These are phyloP conservation scores for Protobothrops mucrosquamatus DNA, from an alignment of 2,113 vertebrate genomes.

Conservation along the genomic window DNA sequence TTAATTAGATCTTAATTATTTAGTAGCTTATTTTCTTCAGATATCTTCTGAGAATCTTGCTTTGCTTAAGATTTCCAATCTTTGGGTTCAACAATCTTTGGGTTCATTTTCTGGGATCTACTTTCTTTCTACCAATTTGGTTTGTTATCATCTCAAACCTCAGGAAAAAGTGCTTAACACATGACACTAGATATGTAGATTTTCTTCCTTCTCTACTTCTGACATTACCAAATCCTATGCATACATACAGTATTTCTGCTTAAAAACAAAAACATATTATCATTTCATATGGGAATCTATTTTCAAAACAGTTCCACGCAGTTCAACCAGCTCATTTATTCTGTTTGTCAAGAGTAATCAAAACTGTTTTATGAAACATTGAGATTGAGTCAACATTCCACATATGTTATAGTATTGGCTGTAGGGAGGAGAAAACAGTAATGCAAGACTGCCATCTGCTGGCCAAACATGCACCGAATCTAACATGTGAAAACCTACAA, in stretches of 20 bases:
- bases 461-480: background rate
- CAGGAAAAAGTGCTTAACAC: background rate
- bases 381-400: background rate
- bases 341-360: background rate
- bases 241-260: background rate
- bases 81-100: background rate
- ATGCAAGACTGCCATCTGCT: conserved; percentile 7
- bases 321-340: background rate
- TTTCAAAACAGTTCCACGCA: background rate
- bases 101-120: background rate
- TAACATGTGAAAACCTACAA: background rate
- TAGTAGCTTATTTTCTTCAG: background rate
- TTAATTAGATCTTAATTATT: background rate
- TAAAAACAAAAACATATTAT: background rate
- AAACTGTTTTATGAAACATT: background rate
- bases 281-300: conserved; percentile 4
- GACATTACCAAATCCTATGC: background rate
- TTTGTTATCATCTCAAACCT: background rate
- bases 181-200: background rate
- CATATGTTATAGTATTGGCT: background rate
- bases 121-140: background rate
- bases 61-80: background rate
- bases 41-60: background rate
- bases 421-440: background rate
- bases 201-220: background rate